Conservation (phyloP, 2,888 invertebrate species). For the Parasteatoda lunata region DNA sequence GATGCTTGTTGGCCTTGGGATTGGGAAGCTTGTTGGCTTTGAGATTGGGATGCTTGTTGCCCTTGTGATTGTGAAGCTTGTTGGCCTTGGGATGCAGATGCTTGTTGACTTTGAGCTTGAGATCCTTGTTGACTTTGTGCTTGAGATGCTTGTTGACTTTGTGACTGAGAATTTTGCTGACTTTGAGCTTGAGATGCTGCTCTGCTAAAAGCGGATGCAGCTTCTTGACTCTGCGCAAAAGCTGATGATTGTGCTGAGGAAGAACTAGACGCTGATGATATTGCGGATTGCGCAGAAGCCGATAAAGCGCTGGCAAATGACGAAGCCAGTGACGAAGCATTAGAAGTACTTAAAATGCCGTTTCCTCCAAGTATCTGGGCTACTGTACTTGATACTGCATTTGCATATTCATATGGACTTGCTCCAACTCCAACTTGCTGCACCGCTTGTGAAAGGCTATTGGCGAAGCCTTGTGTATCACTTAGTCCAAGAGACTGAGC, state of each 20-base stretch:
- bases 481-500: conserved; percentile 12
- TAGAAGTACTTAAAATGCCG: conserved; percentile 1
- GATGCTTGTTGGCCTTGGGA: not conserved
- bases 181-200: conserved; percentile 12
- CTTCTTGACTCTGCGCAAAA: conserved; percentile 5
- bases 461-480: conserved; percentile 9
- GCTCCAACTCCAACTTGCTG: conserved; percentile 14
- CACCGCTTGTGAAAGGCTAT: conserved; percentile 8
- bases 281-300: not conserved
- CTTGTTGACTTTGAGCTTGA: not conserved
- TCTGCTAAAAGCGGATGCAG: conserved; percentile 9
- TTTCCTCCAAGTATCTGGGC: not conserved
- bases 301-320: conserved; percentile 15
- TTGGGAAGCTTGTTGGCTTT: not conserved
- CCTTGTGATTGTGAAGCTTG: not conserved
- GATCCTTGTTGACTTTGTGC: not conserved
- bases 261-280: not conserved
- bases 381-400: conserved; percentile 11
- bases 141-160: not conserved
- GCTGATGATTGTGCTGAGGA: not conserved
- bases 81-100: not conserved
- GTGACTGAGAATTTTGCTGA: not conserved
- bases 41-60: not conserved
- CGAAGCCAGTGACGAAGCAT: conserved; percentile 17
- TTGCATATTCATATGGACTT: conserved; percentile 17